Base-by-base conservation (phyloP, 2,888 invertebrate species). In the Phyllotreta cruciferae region DNA sequence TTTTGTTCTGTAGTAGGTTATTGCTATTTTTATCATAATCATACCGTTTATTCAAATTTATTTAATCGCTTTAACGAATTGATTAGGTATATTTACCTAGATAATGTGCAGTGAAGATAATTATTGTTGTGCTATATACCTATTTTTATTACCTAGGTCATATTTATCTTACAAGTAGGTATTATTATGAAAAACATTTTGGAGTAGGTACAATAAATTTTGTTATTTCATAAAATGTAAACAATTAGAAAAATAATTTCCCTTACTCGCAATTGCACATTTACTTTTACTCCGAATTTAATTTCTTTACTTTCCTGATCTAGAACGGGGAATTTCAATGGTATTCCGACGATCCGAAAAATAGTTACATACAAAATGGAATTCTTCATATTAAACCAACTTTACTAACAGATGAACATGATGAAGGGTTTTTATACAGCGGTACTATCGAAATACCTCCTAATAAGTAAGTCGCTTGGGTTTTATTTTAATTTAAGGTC, bases 321-420 rank as follows among this genome's bases (percentile, higher is more conserved):
- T 45, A 88, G 87, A 89, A 89, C 77, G 87, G 87, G 87, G 89
- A 90, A 77, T 90, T 90, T 78, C 87, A 90, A 78, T 87, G 87
- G 80, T 89, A 88, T 77, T 84, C 79, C 71, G 89, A 90, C 80
- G 88, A 88, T 75, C 82, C 89, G 13, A 82, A 84, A 1, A 89
- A 90, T 78, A 88, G 88, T 53, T 90, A 85, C 76, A 80, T 82
- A 0, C 80, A 83, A 68, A 81, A 84, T 71, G 88, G 89, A 1
- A 75, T 78, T 3, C 81, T 90, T 6, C 84, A 83, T 77, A 85
- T 91, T 66, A 84, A 84, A 70, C 90, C 91, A 0, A 84, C 87
- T 0, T 74, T 88, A 34, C 83, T 85, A 34, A 78, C 85, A 6
- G 86, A 52, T 38, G 52, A 52, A 52, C 8, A 6, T 37, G 38